phyloP scores from a whole-genome alignment of 1,140 invertebrate species.

The Stegodyphus dumicola region DNA sequence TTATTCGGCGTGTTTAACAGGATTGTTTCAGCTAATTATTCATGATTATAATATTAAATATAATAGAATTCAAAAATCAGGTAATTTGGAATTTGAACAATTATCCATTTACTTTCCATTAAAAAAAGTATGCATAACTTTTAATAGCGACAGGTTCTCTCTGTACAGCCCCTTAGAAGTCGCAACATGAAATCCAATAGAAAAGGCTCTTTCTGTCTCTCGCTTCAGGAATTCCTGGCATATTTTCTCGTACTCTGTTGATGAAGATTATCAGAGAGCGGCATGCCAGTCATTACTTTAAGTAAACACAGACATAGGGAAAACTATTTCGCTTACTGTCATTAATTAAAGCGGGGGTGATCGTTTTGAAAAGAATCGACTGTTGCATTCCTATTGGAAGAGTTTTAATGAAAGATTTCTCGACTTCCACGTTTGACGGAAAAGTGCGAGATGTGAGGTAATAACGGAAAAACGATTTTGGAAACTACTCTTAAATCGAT shows the following conservation, averaged over 20 bases:
- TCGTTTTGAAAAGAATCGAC: slow-evolving; percentile 47
- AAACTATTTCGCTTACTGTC: slow-evolving; percentile 48
- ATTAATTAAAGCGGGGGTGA: slow-evolving; percentile 53
- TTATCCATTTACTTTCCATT: too few relatives aligned
- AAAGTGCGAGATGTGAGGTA: slow-evolving; percentile 19
- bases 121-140: too few relatives aligned
- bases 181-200: too few relatives aligned
- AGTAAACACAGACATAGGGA: slow-evolving; percentile 33
- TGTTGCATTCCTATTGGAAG: slow-evolving; percentile 27
- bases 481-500: slow-evolving; percentile 14
- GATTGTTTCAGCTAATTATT: too few relatives aligned
- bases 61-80: too few relatives aligned
- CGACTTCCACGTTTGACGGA: background rate
- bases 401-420: slow-evolving; percentile 51
- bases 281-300: slow-evolving; percentile 39
- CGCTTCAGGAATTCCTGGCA: slow-evolving; percentile 35
- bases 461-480: slow-evolving; percentile 40
- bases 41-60: too few relatives aligned
- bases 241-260: slow-evolving; percentile 29
- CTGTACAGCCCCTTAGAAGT: too few relatives aligned
- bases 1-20: too few relatives aligned
- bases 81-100: too few relatives aligned
- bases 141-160: too few relatives aligned
- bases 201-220: too few relatives aligned
- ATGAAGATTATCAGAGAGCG: slow-evolving; percentile 54